Evolutionary conservation across 2,888 invertebrate genomes (phyloP).

Genomic region (Thyatira batis): DNA sequence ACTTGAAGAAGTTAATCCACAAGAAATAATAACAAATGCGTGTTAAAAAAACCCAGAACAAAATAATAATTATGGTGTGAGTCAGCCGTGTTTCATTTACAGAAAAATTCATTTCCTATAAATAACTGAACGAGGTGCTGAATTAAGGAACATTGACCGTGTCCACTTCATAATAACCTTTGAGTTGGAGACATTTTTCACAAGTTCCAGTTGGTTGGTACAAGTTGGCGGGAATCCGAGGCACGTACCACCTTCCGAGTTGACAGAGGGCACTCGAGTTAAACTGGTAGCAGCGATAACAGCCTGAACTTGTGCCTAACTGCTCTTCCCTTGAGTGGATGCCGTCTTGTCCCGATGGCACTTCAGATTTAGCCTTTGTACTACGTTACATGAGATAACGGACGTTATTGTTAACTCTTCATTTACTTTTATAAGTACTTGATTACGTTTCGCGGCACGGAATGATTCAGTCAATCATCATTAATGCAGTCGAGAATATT

Average conservation of each 20-base stretch:
- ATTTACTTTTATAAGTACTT: background rate
- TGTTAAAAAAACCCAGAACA: too few relatives aligned
- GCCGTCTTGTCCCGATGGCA: constrained; percentile 54
- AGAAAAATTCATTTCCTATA: background rate
- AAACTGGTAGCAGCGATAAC: constrained; percentile 52
- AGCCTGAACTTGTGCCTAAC: constrained; percentile 63
- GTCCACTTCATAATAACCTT: background rate
- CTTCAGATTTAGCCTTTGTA: constrained; percentile 56
- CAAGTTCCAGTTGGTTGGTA: constrained; percentile 21
- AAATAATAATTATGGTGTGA: too few relatives aligned
- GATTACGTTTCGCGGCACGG: background rate
- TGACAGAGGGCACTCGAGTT: constrained; percentile 50
- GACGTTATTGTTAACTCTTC: background rate
- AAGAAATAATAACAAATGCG: too few relatives aligned
- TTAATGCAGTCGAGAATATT: too few relatives aligned
- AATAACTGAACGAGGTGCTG: background rate
- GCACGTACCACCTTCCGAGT: constrained; percentile 57
- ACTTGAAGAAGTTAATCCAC: too few relatives aligned
- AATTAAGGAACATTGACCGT: background rate
- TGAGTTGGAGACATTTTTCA: constrained; percentile 21
- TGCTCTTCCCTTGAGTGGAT: constrained; percentile 56
- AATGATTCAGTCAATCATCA: background rate
- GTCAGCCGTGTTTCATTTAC: too few relatives aligned
- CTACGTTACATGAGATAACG: constrained; percentile 26
- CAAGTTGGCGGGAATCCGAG: constrained; percentile 65